phyloP scores from a whole-genome alignment of 1,140 invertebrate species.

The Mizuhopecten yessoensis region DNA sequence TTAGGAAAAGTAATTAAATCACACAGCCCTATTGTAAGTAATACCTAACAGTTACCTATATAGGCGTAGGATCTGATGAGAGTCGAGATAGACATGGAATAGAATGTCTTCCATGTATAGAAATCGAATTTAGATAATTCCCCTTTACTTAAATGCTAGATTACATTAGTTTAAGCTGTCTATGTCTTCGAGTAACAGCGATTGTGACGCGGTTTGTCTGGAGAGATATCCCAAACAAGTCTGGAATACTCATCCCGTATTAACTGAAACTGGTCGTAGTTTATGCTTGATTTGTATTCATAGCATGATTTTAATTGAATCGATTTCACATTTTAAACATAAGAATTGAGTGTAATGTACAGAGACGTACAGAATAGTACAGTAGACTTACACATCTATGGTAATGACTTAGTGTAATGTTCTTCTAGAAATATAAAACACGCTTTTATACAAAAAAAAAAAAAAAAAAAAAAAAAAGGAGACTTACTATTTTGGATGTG shows the following conservation, averaged over 20 bases:
- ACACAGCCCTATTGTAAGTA: not conserved
- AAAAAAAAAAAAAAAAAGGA: no score
- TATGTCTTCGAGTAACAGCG: not conserved
- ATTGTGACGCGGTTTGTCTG: not conserved
- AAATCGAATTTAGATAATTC: not conserved
- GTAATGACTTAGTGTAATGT: not conserved
- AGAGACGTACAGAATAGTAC: not conserved
- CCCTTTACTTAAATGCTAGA: not conserved
- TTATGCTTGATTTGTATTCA: constrained; percentile 29
- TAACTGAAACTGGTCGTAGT: not conserved
- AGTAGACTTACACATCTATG: not conserved
- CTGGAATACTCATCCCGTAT: not conserved
- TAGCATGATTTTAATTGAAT: constrained; percentile 35
- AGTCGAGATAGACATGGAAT: not conserved
- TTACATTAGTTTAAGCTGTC: not conserved
- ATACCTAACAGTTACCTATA: not conserved
- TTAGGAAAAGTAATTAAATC: not conserved
- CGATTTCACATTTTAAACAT: not conserved
- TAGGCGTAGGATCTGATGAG: not conserved
- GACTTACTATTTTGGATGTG: no score
- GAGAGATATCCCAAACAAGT: not conserved
- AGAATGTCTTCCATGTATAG: constrained; percentile 3
- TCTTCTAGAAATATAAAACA: not conserved
- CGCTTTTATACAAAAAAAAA: no score
- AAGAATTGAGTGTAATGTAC: not conserved